Conservation (phyloP, 53 echinoderm and acorn worm species). For the Luidia sarsii region DNA sequence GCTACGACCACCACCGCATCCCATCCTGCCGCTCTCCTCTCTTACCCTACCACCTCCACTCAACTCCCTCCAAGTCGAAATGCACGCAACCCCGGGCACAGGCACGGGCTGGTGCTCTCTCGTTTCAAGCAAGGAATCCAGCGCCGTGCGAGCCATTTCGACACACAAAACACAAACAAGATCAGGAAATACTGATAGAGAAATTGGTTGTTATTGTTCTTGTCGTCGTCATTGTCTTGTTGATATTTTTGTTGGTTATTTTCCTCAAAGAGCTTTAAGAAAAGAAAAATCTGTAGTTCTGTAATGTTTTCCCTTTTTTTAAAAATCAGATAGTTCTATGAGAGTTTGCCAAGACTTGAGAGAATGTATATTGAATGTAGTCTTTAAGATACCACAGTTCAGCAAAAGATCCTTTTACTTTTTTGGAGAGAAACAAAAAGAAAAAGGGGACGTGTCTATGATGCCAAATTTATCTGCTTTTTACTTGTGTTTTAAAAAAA, state of each 20-base stretch:
- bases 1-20: too few relatives aligned
- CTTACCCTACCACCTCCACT: too few relatives aligned
- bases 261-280: neutral
- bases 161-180: too few relatives aligned
- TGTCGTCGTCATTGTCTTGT: too few relatives aligned
- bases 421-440: neutral
- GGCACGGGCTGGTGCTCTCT: too few relatives aligned
- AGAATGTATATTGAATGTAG: constrained; percentile 41
- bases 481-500: constrained; percentile 57
- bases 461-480: constrained; percentile 60
- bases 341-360: constrained; percentile 28
- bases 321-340: constrained; percentile 36
- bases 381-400: constrained; percentile 26
- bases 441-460: constrained; percentile 36
- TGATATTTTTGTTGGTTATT: constrained; percentile 12
- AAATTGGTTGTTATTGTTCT: too few relatives aligned
- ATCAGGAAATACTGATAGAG: constrained; percentile 42
- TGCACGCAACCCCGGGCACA: too few relatives aligned
- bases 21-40: too few relatives aligned
- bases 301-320: constrained; percentile 26
- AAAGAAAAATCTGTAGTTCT: neutral
- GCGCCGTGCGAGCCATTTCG: too few relatives aligned
- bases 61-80: neutral
- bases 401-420: constrained; percentile 10
- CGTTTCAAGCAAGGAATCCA: neutral